These are phyloP conservation scores for Euphydryas editha DNA, from an alignment of 2,888 invertebrate genomes.

Conservation along the genomic window DNA sequence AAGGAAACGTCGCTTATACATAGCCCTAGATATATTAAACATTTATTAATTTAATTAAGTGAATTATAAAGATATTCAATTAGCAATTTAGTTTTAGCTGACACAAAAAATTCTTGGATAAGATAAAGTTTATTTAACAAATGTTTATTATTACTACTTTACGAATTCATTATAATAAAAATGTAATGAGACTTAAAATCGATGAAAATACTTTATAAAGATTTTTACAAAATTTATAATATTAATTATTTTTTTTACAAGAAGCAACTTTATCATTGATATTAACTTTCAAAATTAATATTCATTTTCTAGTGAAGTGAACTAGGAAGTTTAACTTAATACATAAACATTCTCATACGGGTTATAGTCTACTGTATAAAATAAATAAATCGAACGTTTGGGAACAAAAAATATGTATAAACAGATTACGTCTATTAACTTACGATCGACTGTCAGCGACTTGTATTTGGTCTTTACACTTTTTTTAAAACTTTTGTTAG, in stretches of 20 bases:
- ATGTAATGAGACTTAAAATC: no score
- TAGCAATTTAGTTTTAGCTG: no score
- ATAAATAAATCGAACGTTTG: conserved; percentile 66
- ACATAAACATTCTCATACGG: conserved; percentile 79
- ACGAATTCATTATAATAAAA: no score
- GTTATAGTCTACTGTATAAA: conserved; percentile 59
- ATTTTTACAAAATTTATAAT: no score
- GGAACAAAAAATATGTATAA: conserved; percentile 63
- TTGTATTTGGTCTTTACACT: conserved; percentile 69
- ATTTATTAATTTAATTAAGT: neutral
- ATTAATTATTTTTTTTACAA: neutral
- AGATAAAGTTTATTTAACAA: no score
- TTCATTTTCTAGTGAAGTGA: neutral
- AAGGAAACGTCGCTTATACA: conserved; percentile 31
- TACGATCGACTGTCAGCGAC: conserved; percentile 75
- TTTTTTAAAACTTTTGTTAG: conserved; percentile 57
- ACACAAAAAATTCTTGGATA: no score
- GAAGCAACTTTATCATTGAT: neutral
- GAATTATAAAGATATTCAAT: neutral
- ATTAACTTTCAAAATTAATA: neutral
- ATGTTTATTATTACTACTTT: no score
- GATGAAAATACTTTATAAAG: no score
- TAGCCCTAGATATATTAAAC: conserved; percentile 11
- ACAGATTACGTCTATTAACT: conserved; percentile 78
- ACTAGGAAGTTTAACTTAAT: conserved; percentile 54